phyloP scores from a whole-genome alignment of 2,888 invertebrate genomes.

The Clanis bilineata region DNA sequence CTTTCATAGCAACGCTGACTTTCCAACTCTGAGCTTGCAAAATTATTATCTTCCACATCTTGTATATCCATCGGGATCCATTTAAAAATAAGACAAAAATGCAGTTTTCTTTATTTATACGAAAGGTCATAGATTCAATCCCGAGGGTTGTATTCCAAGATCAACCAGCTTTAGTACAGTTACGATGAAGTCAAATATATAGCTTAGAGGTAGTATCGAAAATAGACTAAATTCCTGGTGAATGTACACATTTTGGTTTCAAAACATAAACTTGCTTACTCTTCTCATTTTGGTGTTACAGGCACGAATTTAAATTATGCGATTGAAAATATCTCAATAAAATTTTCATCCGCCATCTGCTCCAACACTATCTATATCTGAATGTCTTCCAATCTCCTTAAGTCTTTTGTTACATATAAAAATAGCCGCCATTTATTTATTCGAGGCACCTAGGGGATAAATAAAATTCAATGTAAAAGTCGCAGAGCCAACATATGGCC shows the following conservation, averaged over 20 bases:
- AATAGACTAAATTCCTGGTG: no score
- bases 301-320: no score
- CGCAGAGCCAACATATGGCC: constrained; percentile 44
- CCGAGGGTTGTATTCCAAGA: no score
- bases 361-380: neutral
- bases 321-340: no score
- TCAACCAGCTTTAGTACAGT: no score
- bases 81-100: neutral
- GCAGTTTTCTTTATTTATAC: no score
- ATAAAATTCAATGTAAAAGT: constrained; percentile 47
- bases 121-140: no score
- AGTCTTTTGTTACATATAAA: neutral
- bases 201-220: no score
- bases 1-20: neutral
- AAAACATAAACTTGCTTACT: no score
- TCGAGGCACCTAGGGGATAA: constrained; percentile 17
- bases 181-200: no score
- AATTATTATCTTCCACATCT: neutral
- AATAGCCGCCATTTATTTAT: constrained; percentile 21
- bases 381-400: constrained; percentile 4
- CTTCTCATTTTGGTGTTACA: no score
- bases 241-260: no score
- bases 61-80: neutral
- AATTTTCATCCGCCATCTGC: neutral
- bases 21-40: neutral